A percentile compares a stretch with the other conserved stretches of the same genome.
Evolutionary conservation across 2,888 invertebrate genomes (phyloP).

Genomic region (Leptinotarsa juncta): DNA sequence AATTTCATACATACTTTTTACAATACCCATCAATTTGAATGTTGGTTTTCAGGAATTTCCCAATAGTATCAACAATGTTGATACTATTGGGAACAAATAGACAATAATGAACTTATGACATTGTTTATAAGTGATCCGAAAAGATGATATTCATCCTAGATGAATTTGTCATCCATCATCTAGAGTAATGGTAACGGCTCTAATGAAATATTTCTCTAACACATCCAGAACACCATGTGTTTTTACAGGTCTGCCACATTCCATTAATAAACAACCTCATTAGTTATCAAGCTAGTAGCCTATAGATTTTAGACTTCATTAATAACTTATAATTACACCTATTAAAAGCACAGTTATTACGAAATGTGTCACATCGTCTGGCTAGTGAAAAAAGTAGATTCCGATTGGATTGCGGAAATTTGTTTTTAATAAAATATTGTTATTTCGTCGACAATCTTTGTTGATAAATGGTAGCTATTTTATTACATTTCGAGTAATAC

Average conservation of each 20-base stretch:
- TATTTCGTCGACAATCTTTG: neutral
- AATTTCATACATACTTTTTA: too few relatives aligned
- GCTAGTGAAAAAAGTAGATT: constrained; percentile 28
- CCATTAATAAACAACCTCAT: constrained; percentile 31
- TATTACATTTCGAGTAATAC: neutral
- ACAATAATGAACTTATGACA: too few relatives aligned
- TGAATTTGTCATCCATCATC: constrained; percentile 8
- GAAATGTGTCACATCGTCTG: constrained; percentile 30
- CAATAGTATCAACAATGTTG: too few relatives aligned
- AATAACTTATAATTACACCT: constrained; percentile 33
- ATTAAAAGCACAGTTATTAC: constrained; percentile 33
- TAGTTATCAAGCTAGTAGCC: constrained; percentile 26
- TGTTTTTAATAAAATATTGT: constrained; percentile 14
- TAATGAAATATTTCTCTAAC: constrained; percentile 27
- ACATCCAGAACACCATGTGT: constrained; percentile 30
- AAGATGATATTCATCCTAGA: neutral
- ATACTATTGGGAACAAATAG: too few relatives aligned
- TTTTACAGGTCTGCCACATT: constrained; percentile 23
- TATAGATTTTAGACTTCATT: constrained; percentile 31
- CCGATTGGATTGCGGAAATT: constrained; percentile 13
- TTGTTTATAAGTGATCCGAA: neutral
- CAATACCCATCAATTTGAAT: too few relatives aligned
- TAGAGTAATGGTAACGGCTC: constrained; percentile 6
- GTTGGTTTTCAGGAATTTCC: too few relatives aligned
- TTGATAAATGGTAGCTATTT: too few relatives aligned